Conservation (phyloP, 2,888 invertebrate species). For the Cosmorhoe ocellata region DNA sequence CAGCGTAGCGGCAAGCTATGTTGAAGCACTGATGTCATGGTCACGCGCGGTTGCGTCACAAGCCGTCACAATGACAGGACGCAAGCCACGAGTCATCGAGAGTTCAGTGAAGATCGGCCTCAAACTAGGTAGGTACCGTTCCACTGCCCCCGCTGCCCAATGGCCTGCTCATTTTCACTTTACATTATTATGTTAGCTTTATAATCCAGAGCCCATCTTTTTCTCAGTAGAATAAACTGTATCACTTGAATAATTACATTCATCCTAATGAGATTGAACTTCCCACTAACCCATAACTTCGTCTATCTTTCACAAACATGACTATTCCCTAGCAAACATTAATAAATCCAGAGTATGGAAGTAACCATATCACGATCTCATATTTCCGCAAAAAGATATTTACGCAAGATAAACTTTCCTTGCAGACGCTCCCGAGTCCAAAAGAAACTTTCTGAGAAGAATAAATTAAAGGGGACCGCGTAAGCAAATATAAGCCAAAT, state of each 20-base stretch:
- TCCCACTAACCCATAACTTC: neutral
- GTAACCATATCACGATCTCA: slow-evolving; percentile 38
- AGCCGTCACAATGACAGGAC: slow-evolving; percentile 32
- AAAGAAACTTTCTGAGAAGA: slow-evolving; percentile 47
- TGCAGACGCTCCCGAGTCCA: slow-evolving; percentile 40
- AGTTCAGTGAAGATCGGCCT: slow-evolving; percentile 40
- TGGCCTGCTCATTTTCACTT: slow-evolving; percentile 47
- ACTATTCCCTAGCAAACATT: slow-evolving; percentile 20
- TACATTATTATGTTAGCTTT: neutral
- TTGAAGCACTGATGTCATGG: slow-evolving; percentile 63
- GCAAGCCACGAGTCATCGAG: slow-evolving; percentile 29
- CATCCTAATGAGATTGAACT: neutral
- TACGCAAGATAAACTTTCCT: slow-evolving; percentile 49
- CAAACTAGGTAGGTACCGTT: slow-evolving; percentile 39
- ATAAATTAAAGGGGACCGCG: slow-evolving; percentile 49
- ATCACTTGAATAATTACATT: too few relatives aligned
- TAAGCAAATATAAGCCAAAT: slow-evolving; percentile 50
- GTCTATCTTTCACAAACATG: neutral
- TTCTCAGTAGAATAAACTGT: too few relatives aligned
- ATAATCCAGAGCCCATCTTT: too few relatives aligned
- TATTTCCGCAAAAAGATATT: slow-evolving; percentile 45
- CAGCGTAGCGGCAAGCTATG: slow-evolving; percentile 48
- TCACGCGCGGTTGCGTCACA: slow-evolving; percentile 70
- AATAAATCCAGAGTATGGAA: slow-evolving; percentile 38
- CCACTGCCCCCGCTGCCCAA: slow-evolving; percentile 55